These are phyloP conservation scores for Rhabdophis nuchalis DNA, from an alignment of 2,797 vertebrate species.

Conservation along the genomic window DNA sequence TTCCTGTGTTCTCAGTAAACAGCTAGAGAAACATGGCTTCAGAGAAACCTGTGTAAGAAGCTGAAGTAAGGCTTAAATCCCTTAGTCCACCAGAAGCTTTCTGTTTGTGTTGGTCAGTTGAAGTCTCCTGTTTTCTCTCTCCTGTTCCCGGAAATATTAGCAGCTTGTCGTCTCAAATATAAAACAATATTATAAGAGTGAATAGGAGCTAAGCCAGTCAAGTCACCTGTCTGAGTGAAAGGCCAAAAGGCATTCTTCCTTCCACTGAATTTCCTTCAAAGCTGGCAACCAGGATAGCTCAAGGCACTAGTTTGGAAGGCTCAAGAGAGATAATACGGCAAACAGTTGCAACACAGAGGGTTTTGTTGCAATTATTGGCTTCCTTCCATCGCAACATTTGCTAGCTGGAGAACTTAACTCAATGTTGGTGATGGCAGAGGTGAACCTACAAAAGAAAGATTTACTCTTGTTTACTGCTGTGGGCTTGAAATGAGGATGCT, in stretches of 20 bases:
- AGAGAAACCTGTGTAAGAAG: background rate
- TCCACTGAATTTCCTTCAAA: background rate
- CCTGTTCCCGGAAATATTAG: background rate
- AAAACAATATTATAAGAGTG: background rate
- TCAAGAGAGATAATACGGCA: background rate
- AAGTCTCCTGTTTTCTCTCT: background rate
- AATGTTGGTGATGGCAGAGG: background rate
- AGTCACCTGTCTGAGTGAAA: background rate
- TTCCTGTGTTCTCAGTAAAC: background rate
- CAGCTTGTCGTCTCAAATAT: background rate
- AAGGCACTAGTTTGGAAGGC: background rate
- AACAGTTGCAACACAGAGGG: background rate
- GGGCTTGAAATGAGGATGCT: no score
- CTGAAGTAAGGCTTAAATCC: background rate
- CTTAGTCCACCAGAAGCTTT: background rate
- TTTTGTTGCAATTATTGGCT: background rate
- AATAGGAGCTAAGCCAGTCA: background rate
- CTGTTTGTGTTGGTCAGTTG: background rate
- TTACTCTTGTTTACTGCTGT: background rate
- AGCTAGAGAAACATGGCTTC: background rate
- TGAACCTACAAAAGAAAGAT: background rate
- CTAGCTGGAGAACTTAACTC: background rate
- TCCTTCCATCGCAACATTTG: background rate
- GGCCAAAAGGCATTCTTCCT: background rate
- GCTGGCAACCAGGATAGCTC: background rate